Evolutionary conservation across 2,797 vertebrate genomes (phyloP).

Genomic region (Setipinna tenuifilis): DNA sequence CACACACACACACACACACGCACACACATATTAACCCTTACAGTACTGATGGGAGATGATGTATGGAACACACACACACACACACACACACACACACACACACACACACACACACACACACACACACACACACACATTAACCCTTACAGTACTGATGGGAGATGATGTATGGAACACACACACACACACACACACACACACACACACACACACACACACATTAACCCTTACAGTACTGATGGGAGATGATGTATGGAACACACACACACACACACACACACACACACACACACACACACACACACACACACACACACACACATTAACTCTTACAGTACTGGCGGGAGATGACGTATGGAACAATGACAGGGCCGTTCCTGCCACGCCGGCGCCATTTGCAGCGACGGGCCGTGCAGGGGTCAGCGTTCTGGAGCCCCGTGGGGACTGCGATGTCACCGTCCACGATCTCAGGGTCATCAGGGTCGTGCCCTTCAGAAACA

Average conservation of each 20-base stretch:
- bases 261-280: constrained; percentile 27
- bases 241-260: too few relatives aligned
- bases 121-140: neutral
- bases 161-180: too few relatives aligned
- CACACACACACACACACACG: too few relatives aligned
- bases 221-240: too few relatives aligned
- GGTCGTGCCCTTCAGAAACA: constrained; percentile 10
- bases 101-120: neutral
- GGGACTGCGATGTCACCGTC: constrained; percentile 50
- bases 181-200: neutral
- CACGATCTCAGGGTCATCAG: constrained; percentile 11
- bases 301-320: too few relatives aligned
- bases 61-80: neutral
- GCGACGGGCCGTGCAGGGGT: constrained; percentile 41
- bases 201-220: constrained; percentile 18
- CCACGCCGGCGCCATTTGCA: constrained; percentile 61
- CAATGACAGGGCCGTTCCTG: neutral
- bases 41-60: too few relatives aligned
- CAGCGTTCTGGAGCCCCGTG: constrained; percentile 44
- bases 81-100: too few relatives aligned
- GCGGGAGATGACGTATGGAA: constrained; percentile 49
- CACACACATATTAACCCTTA: too few relatives aligned
- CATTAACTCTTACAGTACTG: constrained; percentile 44
- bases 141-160: too few relatives aligned
- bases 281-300: neutral